A percentile compares a stretch with the other conserved stretches of the same genome.
Conservation (phyloP, 2,797 vertebrate genomes). For the Rhyacichthys aspro region DNA sequence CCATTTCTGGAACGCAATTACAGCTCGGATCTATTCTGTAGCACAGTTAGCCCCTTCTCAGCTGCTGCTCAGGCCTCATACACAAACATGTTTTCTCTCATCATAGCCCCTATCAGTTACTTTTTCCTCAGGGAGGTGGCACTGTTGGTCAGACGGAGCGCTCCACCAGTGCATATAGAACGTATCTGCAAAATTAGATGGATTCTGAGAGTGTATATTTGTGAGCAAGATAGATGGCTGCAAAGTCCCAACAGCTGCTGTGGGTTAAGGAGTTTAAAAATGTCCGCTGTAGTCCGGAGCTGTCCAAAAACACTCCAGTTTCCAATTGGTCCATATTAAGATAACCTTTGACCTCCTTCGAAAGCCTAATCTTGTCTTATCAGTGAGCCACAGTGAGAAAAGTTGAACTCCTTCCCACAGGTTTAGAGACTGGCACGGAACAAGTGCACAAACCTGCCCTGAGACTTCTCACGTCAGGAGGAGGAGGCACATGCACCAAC, state of each 20-base stretch:
- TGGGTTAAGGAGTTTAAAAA: conserved; percentile 48
- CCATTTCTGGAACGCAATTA: conserved; percentile 65
- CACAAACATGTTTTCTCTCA: neutral
- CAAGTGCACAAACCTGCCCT: conserved; percentile 55
- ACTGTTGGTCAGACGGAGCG: conserved; percentile 69
- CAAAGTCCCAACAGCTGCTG: conserved; percentile 61
- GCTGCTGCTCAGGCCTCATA: neutral
- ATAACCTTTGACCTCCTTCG: conserved; percentile 64
- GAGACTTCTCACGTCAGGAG: conserved; percentile 22
- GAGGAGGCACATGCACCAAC: neutral
- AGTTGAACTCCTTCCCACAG: neutral
- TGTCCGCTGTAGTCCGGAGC: conserved; percentile 27
- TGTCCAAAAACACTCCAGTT: conserved; percentile 32
- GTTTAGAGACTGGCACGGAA: conserved; percentile 16
- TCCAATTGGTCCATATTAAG: conserved; percentile 47
- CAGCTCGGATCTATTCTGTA: conserved; percentile 2
- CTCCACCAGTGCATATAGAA: conserved; percentile 12
- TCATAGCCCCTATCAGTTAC: conserved; percentile 47
- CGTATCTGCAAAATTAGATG: conserved; percentile 5
- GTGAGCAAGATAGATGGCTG: conserved; percentile 27
- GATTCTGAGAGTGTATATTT: neutral
- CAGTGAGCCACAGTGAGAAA: conserved; percentile 22
- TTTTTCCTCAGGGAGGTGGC: conserved; percentile 74
- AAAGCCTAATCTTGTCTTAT: conserved; percentile 50
- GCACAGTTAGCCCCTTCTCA: neutral